Conservation (phyloP, 2,888 invertebrate species). For the Lottia gigantea region DNA sequence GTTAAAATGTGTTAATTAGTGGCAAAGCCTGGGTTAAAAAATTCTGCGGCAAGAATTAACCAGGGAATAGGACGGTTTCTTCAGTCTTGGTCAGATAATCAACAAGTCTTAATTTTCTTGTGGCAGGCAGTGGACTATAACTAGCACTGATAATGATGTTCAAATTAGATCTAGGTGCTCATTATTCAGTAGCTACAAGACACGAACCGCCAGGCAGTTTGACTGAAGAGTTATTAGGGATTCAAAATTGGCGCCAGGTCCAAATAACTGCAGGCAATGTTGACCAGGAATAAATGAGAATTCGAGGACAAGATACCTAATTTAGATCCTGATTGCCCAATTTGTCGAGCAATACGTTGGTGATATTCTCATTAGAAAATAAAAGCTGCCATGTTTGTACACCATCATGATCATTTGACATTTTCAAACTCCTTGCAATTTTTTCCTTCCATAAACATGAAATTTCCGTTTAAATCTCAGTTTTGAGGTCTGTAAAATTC, state of each 20-base stretch:
- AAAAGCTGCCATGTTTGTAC: not conserved
- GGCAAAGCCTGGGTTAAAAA: not conserved
- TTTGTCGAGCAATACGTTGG: not conserved
- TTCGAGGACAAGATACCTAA: constrained; percentile 1
- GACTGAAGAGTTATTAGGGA: constrained; percentile 9
- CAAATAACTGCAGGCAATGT: constrained; percentile 1
- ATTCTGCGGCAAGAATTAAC: not conserved
- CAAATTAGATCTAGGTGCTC: constrained; percentile 6
- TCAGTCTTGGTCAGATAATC: not conserved
- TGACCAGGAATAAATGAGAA: constrained; percentile 2
- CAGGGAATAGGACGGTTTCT: not conserved
- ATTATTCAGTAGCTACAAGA: constrained; percentile 4
- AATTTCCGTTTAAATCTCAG: too few relatives aligned
- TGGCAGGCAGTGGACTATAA: constrained; percentile 10
- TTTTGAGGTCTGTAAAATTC: too few relatives aligned
- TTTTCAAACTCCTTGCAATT: not conserved
- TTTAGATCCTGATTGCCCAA: constrained; percentile 7
- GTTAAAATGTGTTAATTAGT: constrained; percentile 5
- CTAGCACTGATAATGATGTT: constrained; percentile 6
- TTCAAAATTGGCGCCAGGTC: constrained; percentile 4
- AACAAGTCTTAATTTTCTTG: constrained; percentile 4
- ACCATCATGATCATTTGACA: not conserved
- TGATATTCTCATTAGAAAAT: constrained; percentile 6
- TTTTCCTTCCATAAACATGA: not conserved
- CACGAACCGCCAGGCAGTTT: not conserved